Evolutionary conservation across 2,888 invertebrate species (phyloP), one percentile per base, ranked within the genome.

Genomic region (Plebejus argus): DNA sequence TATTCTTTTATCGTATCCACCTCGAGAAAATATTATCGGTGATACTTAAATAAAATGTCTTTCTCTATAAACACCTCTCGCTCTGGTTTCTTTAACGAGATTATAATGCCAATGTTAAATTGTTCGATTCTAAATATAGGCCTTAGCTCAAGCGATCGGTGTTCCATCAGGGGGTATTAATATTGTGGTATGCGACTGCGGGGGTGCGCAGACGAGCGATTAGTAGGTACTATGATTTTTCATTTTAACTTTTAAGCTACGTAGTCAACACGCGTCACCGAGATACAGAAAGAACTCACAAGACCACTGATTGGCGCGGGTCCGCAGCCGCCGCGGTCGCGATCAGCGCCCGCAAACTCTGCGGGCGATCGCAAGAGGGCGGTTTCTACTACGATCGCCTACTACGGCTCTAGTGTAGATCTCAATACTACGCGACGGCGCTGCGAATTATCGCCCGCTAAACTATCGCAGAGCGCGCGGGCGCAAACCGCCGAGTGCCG

Each of bases 91-190:
- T 28, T 74, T 74, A 74, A 53, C 74, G 53, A 23, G 76, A 61
- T 77, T 71, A 56, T 76, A 75, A 76, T 78, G 23, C 71, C 72
- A 72, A 58, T 72, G 61, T 77, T 72, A 28, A 56, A 66, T 76
- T 78, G 78, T 79, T 78, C 58, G 20, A 76, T 74, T 80, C 82
- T 82, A 83, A 80, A 81, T 81, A 80, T 82, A 83, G 77, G 28
- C 61, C 78, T 83, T 82, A 78, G 81, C 82, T 83, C 83, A 84
- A 66, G 53, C 79, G 79, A 79, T 75, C 79, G 78, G 70, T 78
- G 80, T 81, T 83, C 78, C 80, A 80, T 79, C 58, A 76, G 78
- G 79, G 83, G 83, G 82, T 84, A 82, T 81, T 61, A 76, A 76
- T 76, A 76, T 76, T 76, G 66, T 76, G 76, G 76, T 76, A 66